These are phyloP conservation scores for Microcebus ravelobensis DNA, from an alignment of 2,113 vertebrate species.

Conservation along the genomic window DNA sequence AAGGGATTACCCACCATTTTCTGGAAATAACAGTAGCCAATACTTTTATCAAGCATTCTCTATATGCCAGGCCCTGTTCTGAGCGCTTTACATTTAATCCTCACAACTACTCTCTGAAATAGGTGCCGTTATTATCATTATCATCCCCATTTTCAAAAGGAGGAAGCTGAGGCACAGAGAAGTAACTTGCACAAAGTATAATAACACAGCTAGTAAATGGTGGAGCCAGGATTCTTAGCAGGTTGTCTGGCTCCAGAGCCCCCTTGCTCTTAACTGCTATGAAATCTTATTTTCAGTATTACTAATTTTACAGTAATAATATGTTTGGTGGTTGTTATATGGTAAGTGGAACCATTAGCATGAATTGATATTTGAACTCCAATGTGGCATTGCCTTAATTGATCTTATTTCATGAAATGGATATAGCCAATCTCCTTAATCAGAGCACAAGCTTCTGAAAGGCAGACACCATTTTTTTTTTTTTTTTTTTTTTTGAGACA, in stretches of 20 bases:
- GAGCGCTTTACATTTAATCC: neutral
- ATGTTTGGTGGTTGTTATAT: neutral
- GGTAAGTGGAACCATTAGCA: neutral
- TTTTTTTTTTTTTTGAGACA: neutral
- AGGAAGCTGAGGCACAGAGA: neutral
- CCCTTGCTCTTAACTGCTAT: neutral
- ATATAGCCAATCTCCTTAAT: neutral
- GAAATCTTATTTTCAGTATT: constrained; percentile 22
- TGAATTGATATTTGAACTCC: neutral
- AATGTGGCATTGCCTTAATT: neutral
- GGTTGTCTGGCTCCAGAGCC: neutral
- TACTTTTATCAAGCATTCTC: neutral
- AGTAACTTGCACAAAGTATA: neutral
- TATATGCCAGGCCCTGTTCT: neutral
- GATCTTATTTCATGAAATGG: neutral
- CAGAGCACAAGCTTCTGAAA: neutral
- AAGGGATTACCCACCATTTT: neutral
- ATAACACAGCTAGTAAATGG: neutral
- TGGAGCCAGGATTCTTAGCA: neutral
- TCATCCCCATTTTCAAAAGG: constrained; percentile 6
- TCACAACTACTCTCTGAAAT: neutral
- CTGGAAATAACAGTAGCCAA: constrained; percentile 22
- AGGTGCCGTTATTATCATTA: neutral
- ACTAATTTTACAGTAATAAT: neutral
- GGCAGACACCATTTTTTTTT: neutral